phyloP scores from a whole-genome alignment of 2,797 vertebrate genomes.

The Protosalanx chinensis region DNA sequence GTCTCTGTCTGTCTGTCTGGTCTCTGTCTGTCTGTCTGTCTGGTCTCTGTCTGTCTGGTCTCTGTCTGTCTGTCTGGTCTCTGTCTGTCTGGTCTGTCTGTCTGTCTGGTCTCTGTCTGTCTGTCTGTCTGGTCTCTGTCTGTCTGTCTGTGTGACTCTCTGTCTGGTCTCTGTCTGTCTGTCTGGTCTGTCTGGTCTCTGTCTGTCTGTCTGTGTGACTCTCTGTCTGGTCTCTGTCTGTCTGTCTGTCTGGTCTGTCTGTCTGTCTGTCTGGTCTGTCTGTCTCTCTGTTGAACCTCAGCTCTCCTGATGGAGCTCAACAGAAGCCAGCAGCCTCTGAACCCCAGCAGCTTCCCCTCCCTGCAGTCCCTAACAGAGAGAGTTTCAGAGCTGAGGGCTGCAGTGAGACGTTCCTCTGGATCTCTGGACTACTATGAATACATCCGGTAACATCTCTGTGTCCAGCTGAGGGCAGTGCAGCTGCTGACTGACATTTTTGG shows the following conservation, averaged over 20 bases:
- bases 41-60: neutral
- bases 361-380: neutral
- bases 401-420: constrained; percentile 43
- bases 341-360: constrained; percentile 2
- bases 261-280: neutral
- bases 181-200: neutral
- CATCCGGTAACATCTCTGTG: constrained; percentile 64
- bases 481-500: no score
- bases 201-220: no score
- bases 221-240: no score
- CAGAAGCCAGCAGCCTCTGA: neutral
- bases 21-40: neutral
- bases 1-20: neutral
- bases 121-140: no score
- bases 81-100: neutral
- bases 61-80: neutral
- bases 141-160: no score
- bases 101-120: neutral
- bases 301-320: neutral
- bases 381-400: neutral
- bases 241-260: neutral
- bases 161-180: neutral
- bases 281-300: neutral
- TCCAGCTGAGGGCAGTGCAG: neutral
- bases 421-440: constrained; percentile 65